Percentiles rank a stretch among this genome's conserved stretches.
Conservation (phyloP, 2,113 vertebrate genomes). For the Gnathonemus longibarbis region DNA sequence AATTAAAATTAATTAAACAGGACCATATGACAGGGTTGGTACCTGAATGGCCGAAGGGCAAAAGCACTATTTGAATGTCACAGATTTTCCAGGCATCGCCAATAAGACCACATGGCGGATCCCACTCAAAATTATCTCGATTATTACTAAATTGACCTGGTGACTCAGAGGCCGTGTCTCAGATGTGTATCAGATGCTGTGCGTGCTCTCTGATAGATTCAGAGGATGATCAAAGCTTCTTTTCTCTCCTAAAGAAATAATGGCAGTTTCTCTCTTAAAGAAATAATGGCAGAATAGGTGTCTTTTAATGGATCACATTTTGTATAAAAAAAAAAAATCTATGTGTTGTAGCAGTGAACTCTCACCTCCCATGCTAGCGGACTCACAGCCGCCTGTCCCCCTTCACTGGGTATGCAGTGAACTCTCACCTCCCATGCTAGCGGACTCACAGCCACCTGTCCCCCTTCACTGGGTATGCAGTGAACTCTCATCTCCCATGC, state of each 20-base stretch:
- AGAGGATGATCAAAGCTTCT: not conserved
- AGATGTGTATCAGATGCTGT: not conserved
- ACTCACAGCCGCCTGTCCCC: not conserved
- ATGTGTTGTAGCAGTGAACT: not conserved
- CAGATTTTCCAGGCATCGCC: not conserved
- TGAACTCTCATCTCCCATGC: too few species aligned
- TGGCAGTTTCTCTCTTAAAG: not conserved
- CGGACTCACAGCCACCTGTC: not conserved
- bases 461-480: not conserved
- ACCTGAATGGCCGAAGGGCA: not conserved
- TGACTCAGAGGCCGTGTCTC: not conserved
- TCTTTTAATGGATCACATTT: not conserved
- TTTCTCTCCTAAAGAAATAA: not conserved
- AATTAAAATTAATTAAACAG: constrained; percentile 12
- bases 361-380: too few species aligned
- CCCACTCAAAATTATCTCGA: not conserved
- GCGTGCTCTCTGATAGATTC: not conserved
- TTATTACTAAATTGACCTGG: constrained; percentile 9
- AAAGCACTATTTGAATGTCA: not conserved
- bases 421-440: too few species aligned
- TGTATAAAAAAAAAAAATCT: not conserved
- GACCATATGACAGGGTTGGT: not conserved
- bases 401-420: not conserved
- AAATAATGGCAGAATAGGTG: not conserved
- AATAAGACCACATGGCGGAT: not conserved